A percentile compares a stretch with the other conserved stretches of the same genome.
Conservation (phyloP, 1,140 invertebrate genomes). For the Drosophila sulfurigaster region DNA sequence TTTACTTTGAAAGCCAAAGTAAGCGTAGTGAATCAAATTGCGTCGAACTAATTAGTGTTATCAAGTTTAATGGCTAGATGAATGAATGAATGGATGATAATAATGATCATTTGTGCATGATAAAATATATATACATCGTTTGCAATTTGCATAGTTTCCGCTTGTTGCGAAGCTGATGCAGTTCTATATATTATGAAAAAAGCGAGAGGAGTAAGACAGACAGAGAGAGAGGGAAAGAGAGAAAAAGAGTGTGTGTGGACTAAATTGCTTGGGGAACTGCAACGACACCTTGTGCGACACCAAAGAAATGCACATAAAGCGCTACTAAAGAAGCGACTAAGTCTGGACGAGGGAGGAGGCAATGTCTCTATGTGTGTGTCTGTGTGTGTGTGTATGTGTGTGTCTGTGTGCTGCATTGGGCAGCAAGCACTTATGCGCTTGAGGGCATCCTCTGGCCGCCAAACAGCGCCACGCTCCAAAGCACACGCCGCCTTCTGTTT, state of each 20-base stretch:
- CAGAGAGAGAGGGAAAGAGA: neutral
- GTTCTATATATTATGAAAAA: conserved; percentile 11
- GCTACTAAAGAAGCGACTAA: conserved; percentile 28
- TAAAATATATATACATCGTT: conserved; percentile 7
- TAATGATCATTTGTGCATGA: neutral
- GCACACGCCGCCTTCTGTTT: conserved; percentile 8
- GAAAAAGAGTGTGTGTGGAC: conserved; percentile 2
- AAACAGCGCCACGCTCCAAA: conserved; percentile 20
- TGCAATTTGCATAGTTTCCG: conserved; percentile 27
- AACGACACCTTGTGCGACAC: conserved; percentile 51
- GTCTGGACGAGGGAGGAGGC: neutral
- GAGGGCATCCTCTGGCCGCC: conserved; percentile 29
- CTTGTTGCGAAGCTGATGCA: conserved; percentile 6
- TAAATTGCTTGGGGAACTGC: conserved; percentile 56
- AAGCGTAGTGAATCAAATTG: neutral
- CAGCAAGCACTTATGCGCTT: conserved; percentile 48
- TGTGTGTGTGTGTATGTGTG: neutral
- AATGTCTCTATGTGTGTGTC: neutral
- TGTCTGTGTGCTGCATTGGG: conserved; percentile 22
- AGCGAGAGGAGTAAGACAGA: neutral
- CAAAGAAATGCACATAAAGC: conserved; percentile 30
- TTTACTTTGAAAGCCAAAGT: too few relatives aligned
- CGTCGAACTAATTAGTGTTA: neutral
- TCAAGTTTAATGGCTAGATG: neutral
- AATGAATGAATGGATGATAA: too few relatives aligned